Evolutionary conservation across 2,888 invertebrate genomes (phyloP).

Genomic region (Diarsia rubi): DNA sequence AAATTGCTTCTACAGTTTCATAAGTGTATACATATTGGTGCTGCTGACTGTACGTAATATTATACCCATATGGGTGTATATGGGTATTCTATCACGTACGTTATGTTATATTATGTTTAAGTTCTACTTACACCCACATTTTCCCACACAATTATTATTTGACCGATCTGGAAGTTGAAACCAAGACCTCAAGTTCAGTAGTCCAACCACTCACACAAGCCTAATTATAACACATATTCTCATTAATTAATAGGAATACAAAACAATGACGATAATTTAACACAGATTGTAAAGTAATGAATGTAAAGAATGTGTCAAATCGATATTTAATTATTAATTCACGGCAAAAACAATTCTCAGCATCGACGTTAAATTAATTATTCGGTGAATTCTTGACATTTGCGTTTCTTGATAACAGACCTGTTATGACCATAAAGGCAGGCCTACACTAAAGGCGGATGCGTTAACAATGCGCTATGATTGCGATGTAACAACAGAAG

Average conservation of each 20-base stretch:
- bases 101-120: too few relatives aligned
- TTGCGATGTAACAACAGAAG: background rate
- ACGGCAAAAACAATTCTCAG: background rate
- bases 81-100: too few relatives aligned
- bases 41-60: too few relatives aligned
- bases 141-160: too few relatives aligned
- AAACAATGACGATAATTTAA: background rate
- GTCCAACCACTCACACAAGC: background rate
- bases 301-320: constrained; percentile 25
- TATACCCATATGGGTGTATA: too few relatives aligned
- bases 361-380: constrained; percentile 8
- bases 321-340: constrained; percentile 1
- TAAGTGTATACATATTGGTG: too few relatives aligned
- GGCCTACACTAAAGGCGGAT: background rate
- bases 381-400: constrained; percentile 22
- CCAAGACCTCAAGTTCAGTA: background rate
- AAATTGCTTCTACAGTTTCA: too few relatives aligned
- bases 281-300: background rate
- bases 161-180: background rate
- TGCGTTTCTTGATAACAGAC: constrained; percentile 2
- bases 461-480: background rate
- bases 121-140: too few relatives aligned
- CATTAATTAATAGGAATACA: background rate
- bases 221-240: background rate
- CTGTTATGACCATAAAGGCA: constrained; percentile 5